Percentiles rank a stretch among this genome's conserved stretches.
Conservation (phyloP, 2,113 vertebrate species). For the Caracal caracal region DNA sequence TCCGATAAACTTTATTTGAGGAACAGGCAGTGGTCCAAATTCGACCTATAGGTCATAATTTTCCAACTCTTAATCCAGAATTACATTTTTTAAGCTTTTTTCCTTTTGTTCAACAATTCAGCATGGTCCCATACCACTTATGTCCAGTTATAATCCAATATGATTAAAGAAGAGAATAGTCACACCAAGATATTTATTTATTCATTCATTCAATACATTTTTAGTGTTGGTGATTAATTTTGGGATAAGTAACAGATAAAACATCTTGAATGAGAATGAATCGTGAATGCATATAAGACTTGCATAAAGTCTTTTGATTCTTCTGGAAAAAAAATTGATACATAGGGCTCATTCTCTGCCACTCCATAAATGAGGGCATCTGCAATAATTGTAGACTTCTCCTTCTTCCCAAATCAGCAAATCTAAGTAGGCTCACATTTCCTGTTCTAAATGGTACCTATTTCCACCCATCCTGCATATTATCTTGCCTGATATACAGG, state of each 20-base stretch:
- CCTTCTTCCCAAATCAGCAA: neutral
- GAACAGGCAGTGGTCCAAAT: neutral
- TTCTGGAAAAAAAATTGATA: neutral
- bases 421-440: neutral
- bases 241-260: neutral
- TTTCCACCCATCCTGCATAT: neutral
- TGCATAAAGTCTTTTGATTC: neutral
- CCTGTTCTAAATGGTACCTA: neutral
- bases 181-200: neutral
- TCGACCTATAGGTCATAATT: neutral
- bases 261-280: neutral
- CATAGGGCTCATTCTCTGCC: neutral
- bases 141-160: neutral
- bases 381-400: neutral
- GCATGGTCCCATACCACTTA: neutral
- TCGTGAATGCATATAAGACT: neutral
- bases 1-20: neutral
- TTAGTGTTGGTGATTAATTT: neutral
- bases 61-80: neutral
- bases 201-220: neutral
- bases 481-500: neutral
- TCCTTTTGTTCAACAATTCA: neutral
- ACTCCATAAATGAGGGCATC: neutral
- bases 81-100: neutral
- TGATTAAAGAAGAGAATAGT: neutral